Percentiles rank a stretch among this genome's conserved stretches.
Conservation (phyloP, 2,888 invertebrate species). For the Cabera pusaria region DNA sequence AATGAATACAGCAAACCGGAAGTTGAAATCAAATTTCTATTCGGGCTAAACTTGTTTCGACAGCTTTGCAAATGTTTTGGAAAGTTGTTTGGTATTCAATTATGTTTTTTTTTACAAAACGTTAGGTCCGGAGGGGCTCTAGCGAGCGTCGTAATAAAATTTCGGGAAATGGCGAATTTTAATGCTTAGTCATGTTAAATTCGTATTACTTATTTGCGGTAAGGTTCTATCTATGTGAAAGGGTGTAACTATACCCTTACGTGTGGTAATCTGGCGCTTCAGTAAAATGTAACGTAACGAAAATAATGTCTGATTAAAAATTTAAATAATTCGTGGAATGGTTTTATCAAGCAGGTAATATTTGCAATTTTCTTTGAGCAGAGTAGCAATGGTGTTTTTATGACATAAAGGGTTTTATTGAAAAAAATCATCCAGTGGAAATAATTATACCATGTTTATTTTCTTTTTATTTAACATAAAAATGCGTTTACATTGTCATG, state of each 20-base stretch:
- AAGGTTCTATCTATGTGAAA: conserved; percentile 16
- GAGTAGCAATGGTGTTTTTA: conserved; percentile 1
- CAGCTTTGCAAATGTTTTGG: conserved; percentile 46
- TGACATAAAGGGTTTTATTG: neutral
- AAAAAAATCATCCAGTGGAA: no score
- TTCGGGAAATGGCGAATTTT: conserved; percentile 25
- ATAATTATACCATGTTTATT: no score
- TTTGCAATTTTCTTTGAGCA: conserved; percentile 7
- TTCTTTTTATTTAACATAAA: no score
- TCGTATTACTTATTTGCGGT: conserved; percentile 12
- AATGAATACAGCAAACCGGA: conserved; percentile 34
- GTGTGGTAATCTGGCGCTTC: conserved; percentile 17
- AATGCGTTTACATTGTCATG: no score
- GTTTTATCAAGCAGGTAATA: conserved; percentile 2
- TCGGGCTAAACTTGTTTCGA: conserved; percentile 44
- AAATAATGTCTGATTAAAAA: conserved; percentile 8
- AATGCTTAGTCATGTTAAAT: conserved; percentile 22
- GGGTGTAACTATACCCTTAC: conserved; percentile 20
- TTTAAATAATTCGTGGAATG: conserved; percentile 12
- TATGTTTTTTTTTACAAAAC: conserved; percentile 36
- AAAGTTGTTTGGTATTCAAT: conserved; percentile 53
- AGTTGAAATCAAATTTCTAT: conserved; percentile 47
- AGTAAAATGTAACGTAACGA: conserved; percentile 15
- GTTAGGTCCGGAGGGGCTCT: conserved; percentile 4
- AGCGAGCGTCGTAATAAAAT: conserved; percentile 21